A percentile compares a stretch with the other conserved stretches of the same genome.
phyloP scores from a whole-genome alignment of 1,140 invertebrate species.

The Ooceraea biroi region DNA sequence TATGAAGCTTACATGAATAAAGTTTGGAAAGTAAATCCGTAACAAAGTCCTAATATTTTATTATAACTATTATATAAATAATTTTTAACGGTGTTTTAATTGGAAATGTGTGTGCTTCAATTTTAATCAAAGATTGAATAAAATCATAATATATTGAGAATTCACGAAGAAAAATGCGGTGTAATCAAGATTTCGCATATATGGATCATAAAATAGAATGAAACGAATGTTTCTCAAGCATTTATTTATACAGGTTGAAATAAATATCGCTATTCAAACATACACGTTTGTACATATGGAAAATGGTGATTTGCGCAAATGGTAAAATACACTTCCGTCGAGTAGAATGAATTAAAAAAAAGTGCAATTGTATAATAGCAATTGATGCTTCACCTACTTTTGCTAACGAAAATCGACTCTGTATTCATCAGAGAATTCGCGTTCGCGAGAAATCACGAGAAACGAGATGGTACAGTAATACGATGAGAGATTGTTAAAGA shows the following conservation, averaged over 20 bases:
- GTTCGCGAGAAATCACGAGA: not conserved
- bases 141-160: not conserved
- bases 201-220: not conserved
- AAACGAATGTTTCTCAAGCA: not conserved
- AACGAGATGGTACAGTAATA: not conserved
- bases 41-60: not conserved
- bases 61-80: constrained; percentile 4
- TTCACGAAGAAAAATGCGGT: not conserved
- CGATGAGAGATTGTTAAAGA: not conserved
- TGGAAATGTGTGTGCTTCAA: not conserved
- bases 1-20: not conserved
- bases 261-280: not conserved
- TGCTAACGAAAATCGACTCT: constrained; percentile 13
- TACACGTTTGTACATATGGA: not conserved
- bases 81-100: not conserved
- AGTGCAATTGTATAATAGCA: not conserved
- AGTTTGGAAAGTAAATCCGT: not conserved
- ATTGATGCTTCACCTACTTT: not conserved
- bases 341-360: not conserved
- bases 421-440: constrained; percentile 1
- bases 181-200: not conserved
- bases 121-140: not conserved
- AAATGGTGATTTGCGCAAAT: too few species aligned
- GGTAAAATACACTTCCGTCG: not conserved
- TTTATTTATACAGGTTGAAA: not conserved